Evolutionary conservation across 1,140 invertebrate genomes (phyloP), one percentile per base, ranked within the genome.

Genomic region (Palaemon carinicauda): DNA sequence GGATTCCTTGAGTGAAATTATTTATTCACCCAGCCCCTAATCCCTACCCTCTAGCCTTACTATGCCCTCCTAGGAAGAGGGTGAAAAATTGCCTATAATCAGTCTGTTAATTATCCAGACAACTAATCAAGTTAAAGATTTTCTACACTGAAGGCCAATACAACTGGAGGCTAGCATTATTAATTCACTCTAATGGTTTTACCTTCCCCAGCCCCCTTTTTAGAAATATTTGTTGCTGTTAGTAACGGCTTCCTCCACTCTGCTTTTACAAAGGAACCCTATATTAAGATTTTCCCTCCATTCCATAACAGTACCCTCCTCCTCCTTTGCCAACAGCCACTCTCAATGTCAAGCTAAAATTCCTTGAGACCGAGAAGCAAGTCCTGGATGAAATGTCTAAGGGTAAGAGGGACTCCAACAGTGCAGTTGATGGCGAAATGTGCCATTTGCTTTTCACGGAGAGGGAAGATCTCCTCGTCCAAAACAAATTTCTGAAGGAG

Each of bases 341-440:
- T 41, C 31, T 85, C 27, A 60, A 81, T 54, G 51, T 69, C 9
- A 88, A 82, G 50, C 29, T 88, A 80, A 88, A 87, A 60, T 75
- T 82, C 53, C 52, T 85, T 24, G 88, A 88, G 73, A 86, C 71
- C 21, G 88, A 89, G 53, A 82, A 84, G 52, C 73, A 90, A 74
- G 86, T 78, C 50, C 52, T 90, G 17, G 53, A 89, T 50, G 88
- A 85, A 85, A 41, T 87, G 75, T 29, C 12, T n/a, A 29, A 53
- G 24, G 75, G 83, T 82, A 91, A 93, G 89, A 89, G 88, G 33
- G 75, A 81, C 19, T 19, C 29, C 17, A 51, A 65, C 10, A 65
- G 50, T 14, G 52, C 54, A n/a, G 29, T 88, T 21, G 87, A 84
- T 74, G 87, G 82, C 7, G 69, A 88, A 19, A 88, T 85, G 82